Base-by-base conservation (phyloP, 2,888 invertebrate species). In the Glaucopsyche alexis region DNA sequence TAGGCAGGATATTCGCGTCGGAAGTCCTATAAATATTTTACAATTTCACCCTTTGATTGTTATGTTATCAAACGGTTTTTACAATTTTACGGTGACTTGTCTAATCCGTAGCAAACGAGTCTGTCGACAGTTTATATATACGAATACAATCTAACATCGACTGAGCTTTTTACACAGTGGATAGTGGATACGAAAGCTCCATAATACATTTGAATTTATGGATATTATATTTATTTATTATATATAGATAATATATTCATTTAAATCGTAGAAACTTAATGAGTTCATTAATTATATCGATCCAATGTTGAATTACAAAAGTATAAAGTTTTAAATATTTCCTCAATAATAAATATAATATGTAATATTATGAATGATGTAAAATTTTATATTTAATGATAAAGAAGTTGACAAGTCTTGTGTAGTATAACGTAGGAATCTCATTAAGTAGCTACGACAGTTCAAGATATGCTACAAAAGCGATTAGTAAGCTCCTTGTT, bases 251-350 rank as follows among this genome's bases (percentile, higher is more conserved):
- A 45, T 45, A 67, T 47, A 47, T 45, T 42, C 47, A 16, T 69
- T 69, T 69, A 47, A 69, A 69, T 69, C 69, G 69, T 69, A 69
- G 69, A 19, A 47, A 69, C 49, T 69, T 47, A 69, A 69, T 19
- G 69, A 69, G 45, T 19, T 14, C 19, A 40, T 65, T 6, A 65
- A 65, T 29, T 45, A 14, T 69, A 14, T 66, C 42, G 19, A 49
- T 14, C 19, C 29, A 47, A 69, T 47, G 9, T 47, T 29, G 19
- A 45, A 67, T n/a, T 69, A 69, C 29, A 69, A 69, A 69, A 69
- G 69, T 69, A 69, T 69, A 69, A 69, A 69, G 69, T 47, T 47
- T 47, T 69, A 45, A 69, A 47, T 45, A 13, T 45, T 19, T 29
- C 13, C 19, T 49, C 13, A 29, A 6, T n/a, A n/a, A n/a, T n/a